These are phyloP conservation scores for Cavia aperea DNA, from an alignment of 2,113 vertebrate genomes.

Conservation along the genomic window DNA sequence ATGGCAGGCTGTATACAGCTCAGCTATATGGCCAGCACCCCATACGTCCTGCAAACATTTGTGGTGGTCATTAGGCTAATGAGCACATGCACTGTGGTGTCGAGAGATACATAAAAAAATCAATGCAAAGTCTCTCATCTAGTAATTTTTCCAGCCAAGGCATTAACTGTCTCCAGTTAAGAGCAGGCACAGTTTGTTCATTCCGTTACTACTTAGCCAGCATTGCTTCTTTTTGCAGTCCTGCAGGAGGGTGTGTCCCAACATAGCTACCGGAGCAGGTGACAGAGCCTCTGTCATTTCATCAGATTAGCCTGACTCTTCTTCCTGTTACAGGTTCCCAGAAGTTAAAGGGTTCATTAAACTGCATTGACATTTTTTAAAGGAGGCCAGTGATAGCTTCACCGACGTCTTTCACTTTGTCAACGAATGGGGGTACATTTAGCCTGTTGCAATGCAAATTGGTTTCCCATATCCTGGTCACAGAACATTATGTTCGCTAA, in stretches of 20 bases:
- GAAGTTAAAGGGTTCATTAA: conserved; percentile 16
- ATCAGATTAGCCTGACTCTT: not conserved
- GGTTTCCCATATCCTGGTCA: not conserved
- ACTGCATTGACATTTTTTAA: conserved; percentile 11
- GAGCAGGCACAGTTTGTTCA: conserved; percentile 9
- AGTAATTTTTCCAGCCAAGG: conserved; percentile 41
- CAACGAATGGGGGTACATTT: not conserved
- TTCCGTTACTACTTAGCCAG: conserved; percentile 17
- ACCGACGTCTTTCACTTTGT: conserved; percentile 13
- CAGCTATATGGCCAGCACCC: not conserved
- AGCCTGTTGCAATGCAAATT: not conserved
- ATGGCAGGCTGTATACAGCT: not conserved
- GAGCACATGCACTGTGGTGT: not conserved
- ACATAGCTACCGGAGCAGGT: not conserved
- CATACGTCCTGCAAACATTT: conserved; percentile 1
- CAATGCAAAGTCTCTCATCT: conserved; percentile 30
- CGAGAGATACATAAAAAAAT: conserved; percentile 43
- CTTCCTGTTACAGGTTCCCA: not conserved
- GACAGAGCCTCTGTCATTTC: conserved; percentile 6
- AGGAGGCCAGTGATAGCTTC: not conserved
- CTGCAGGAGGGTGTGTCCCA: not conserved
- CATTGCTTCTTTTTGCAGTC: not conserved
- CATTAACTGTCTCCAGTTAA: conserved; percentile 10
- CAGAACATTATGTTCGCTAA: not conserved
- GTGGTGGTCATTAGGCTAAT: conserved; percentile 35